Base-by-base conservation (phyloP, 2,797 vertebrate species). In the Streptopelia turtur region DNA sequence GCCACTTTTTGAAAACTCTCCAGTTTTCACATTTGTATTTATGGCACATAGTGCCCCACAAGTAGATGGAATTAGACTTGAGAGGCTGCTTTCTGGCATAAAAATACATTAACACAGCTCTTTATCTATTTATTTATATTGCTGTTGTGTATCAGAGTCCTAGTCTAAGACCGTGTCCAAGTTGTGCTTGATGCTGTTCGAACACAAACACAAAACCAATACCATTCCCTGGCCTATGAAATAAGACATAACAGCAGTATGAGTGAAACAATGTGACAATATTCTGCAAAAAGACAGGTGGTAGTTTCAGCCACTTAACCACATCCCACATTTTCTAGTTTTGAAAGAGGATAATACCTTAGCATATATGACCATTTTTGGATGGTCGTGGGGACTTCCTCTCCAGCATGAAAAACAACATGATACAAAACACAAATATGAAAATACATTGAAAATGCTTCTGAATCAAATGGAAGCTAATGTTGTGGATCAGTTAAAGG, bases 231-330 rank as follows among this genome's bases (percentile, higher is more conserved):
- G 45, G 18, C 7, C 79, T 85, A 59, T 71, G 56, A 65, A 75
- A 92, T 43, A 80, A 74, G 45, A 77, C 18, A n/a, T 24, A 78
- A 66, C 7, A 61, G 63, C 79, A 61, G 30, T 50, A 6, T 23
- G 45, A 83, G 35, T 57, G 57, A 92, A 91, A 89, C 1, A 1
- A 72, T 45, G 23, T 76, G 39, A 87, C 21, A 52, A 16, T 66
- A 77, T 66, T 82, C 24, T 93, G 78, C 72, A 82, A 50, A 57
- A 85, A 74, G 60, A 69, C 70, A 90, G 72, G 52, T 65, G 30
- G 80, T 35, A 69, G 76, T 69, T 96, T 93, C 70, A 82, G 70
- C 59, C 81, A 64, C 39, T 64, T 59, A 89, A 86, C 47, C 64
- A 52, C 79, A 83, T n/a, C 27, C 33, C 33, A 75, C 53, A 59